Evolutionary conservation across 2,888 invertebrate species (phyloP), one percentile per base, ranked within the genome.

Genomic region (Shargacucullia verbasci): DNA sequence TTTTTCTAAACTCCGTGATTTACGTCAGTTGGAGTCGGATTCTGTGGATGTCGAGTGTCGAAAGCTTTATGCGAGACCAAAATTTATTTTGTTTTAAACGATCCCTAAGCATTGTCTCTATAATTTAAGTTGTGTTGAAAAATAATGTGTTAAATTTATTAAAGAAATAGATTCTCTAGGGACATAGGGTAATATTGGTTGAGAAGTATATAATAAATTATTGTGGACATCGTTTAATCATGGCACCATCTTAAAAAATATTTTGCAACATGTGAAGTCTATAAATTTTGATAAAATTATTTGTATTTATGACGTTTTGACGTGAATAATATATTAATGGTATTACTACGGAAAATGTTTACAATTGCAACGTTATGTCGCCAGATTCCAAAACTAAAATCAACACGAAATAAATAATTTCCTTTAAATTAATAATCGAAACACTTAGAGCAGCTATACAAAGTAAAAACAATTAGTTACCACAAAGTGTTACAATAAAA

Each of bases 1-100:
- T n/a, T 89, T 90, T 89, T 88, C 86, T 87, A 87, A 91, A 88
- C 87, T 92, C 86, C 69, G 86, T 94, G 94, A 93, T 94, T 93
- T 94, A 94, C 91, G 87, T 85, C 84, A 89, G 81, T 88, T 88
- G 84, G 81, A 85, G 86, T 82, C 82, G 87, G 84, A 87, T 90
- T 89, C 87, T 83, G 84, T 83, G 85, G 85, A 84, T 86, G 89
- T 81, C 81, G 81, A 81, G 90, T 86, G 94, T 84, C 88, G 93
- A 93, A 90, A 93, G 91, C 86, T 93, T 92, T 92, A 92, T 87
- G 85, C 70, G 81, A 52, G 76, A 80, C 76, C 73, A 81, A 85
- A 83, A 91, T 91, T 90, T 90, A 91, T 92, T 86, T 88, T 85
- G 76, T 90, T 90, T 88, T 89, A 89, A 91, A 89, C 81, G 86